Base-by-base conservation (phyloP, 1,140 invertebrate species). In the Lepidurus arcticus region DNA sequence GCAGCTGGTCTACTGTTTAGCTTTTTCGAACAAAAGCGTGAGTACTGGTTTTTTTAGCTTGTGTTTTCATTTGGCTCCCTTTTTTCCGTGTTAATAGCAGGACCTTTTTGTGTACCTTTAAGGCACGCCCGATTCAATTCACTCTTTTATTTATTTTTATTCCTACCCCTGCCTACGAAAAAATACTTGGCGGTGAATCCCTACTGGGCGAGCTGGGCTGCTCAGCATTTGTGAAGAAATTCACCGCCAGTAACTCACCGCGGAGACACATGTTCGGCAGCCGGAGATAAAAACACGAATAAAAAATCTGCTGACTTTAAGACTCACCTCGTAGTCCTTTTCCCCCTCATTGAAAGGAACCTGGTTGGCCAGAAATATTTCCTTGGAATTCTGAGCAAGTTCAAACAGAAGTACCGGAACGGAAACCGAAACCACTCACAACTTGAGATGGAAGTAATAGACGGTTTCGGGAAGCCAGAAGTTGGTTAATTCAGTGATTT, bases 241-340 rank as follows among this genome's bases (percentile, higher is more conserved):
- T 7, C 5, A 9, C 16, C 53, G 34, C 34, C 3, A 65, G 53
- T 65, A 65, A 65, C 5, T 65, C 53, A 65, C 53, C 21, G 53
- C n/a, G 53, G 53, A 65, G 53, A 65, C 53, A 65, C 53, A 65
- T 65, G 53, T 65, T 65, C 21, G 53, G 53, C 53, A 65, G 16
- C 21, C 5, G 53, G 13, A 65, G 7, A 7, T 13, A 16, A 65
- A 65, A 65, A 65, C 53, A n/a, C 21, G 9, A n/a, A 65, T 65
- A 65, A 7, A 13, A 65, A 65, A 34, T 4, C 34, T 0, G 34
- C 34, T 34, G 34, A 34, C 34, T 34, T 34, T 34, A 34, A 34
- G 34, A 4, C 34, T 34, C 3, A 34, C 34, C 34, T 34, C 34
- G 34, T 34, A 34, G 34, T 34, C 34, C 34, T 3, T 34, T 34